These are phyloP conservation scores for Planiliza haematocheilus DNA, from an alignment of 2,113 vertebrate genomes.

Conservation along the genomic window DNA sequence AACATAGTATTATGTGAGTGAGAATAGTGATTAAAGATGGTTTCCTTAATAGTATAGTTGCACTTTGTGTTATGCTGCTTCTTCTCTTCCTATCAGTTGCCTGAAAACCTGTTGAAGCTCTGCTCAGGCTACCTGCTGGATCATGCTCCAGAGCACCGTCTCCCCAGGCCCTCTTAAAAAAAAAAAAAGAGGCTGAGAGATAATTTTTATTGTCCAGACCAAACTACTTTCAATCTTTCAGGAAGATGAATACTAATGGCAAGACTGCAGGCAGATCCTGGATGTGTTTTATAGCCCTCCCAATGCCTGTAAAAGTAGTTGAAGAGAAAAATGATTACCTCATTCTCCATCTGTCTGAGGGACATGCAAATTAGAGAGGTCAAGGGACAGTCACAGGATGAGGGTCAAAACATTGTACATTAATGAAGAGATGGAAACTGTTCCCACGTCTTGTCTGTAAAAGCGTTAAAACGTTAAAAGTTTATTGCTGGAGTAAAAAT, in stretches of 20 bases:
- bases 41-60: no score
- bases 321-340: constrained; percentile 60
- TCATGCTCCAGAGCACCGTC: constrained; percentile 8
- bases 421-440: constrained; percentile 37
- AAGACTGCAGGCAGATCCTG: constrained; percentile 47
- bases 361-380: constrained; percentile 66
- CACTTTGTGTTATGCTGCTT: background rate
- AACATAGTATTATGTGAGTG: background rate
- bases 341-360: constrained; percentile 55
- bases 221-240: constrained; percentile 64
- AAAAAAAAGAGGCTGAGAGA: no score
- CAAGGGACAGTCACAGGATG: constrained; percentile 27
- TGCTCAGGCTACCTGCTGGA: background rate
- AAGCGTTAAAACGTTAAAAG: constrained; percentile 19
- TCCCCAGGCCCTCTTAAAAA: no score
- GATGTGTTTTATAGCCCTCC: constrained; percentile 58
- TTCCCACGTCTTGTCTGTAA: background rate
- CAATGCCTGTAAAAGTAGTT: constrained; percentile 49
- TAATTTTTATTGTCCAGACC: constrained; percentile 59
- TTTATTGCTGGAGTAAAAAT: constrained; percentile 22
- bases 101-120: constrained; percentile 1
- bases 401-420: constrained; percentile 35
- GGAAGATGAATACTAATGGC: constrained; percentile 69
- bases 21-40: no score
- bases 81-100: background rate